A percentile compares a stretch with the other conserved stretches of the same genome.
Conservation (phyloP, 2,888 invertebrate genomes). For the Trichacis sp. region DNA sequence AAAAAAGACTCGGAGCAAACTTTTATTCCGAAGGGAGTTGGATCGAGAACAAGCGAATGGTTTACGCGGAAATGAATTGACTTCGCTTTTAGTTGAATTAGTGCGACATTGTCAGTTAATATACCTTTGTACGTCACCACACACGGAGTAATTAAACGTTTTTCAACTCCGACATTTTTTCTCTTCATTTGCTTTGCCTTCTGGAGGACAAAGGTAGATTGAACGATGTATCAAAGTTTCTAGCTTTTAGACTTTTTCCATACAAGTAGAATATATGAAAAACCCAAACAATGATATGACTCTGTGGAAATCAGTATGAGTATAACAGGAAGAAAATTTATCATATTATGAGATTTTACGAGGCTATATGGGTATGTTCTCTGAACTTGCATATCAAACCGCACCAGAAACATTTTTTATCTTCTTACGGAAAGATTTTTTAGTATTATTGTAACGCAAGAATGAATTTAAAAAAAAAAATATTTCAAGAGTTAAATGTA, state of each 20-base stretch:
- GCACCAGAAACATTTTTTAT: too few species aligned
- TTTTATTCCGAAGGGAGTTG: conserved; percentile 29
- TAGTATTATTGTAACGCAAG: too few species aligned
- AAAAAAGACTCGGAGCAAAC: conserved; percentile 32
- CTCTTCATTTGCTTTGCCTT: conserved; percentile 2
- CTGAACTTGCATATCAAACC: too few species aligned
- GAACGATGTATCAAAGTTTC: background rate
- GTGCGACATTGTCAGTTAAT: conserved; percentile 33
- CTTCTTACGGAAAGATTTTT: too few species aligned
- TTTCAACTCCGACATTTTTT: conserved; percentile 17
- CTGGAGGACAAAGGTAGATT: background rate
- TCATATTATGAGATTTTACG: too few species aligned
- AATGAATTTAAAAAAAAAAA: too few species aligned
- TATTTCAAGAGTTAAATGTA: too few species aligned
- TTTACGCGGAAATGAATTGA: conserved; percentile 35
- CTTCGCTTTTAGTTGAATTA: conserved; percentile 37
- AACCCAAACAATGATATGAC: too few species aligned
- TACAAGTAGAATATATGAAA: too few species aligned
- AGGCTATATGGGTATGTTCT: too few species aligned
- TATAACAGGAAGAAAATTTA: too few species aligned
- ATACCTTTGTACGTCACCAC: conserved; percentile 31
- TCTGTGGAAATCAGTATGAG: too few species aligned
- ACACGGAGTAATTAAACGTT: conserved; percentile 34
- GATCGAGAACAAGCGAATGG: conserved; percentile 32
- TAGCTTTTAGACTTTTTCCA: background rate